Evolutionary conservation across 2,888 invertebrate genomes (phyloP).

Genomic region (Zonitis immaculata): DNA sequence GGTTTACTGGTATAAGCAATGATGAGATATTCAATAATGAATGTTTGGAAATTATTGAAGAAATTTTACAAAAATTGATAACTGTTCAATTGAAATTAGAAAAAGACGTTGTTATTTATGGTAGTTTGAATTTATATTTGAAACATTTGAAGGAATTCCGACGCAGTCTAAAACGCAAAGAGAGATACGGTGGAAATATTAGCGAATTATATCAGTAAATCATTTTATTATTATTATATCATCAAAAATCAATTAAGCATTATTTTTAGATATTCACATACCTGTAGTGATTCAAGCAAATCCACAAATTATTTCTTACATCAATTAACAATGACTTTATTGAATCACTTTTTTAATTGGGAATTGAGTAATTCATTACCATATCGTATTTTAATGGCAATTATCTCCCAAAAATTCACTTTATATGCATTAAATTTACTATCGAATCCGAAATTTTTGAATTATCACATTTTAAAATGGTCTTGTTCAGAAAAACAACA

Average conservation of each 20-base stretch:
- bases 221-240: no score
- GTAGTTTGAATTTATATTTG: constrained; percentile 52
- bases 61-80: constrained; percentile 45
- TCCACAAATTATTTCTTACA: constrained; percentile 58
- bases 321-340: constrained; percentile 53
- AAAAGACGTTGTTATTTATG: constrained; percentile 46
- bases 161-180: constrained; percentile 56
- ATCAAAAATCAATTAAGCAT: no score
- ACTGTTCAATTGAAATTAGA: constrained; percentile 45
- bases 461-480: constrained; percentile 37
- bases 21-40: constrained; percentile 49
- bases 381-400: constrained; percentile 58
- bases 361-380: constrained; percentile 65
- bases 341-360: constrained; percentile 63
- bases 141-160: constrained; percentile 62
- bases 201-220: constrained; percentile 54
- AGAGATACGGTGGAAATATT: constrained; percentile 49
- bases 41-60: constrained; percentile 46
- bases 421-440: constrained; percentile 50
- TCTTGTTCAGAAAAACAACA: constrained; percentile 21
- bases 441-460: constrained; percentile 53
- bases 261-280: constrained; percentile 42
- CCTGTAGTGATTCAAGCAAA: constrained; percentile 44
- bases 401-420: constrained; percentile 57
- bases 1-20: constrained; percentile 51